Evolutionary conservation across 2,888 invertebrate species (phyloP), one percentile per base, ranked within the genome.

Genomic region (Drosophila falleni): DNA sequence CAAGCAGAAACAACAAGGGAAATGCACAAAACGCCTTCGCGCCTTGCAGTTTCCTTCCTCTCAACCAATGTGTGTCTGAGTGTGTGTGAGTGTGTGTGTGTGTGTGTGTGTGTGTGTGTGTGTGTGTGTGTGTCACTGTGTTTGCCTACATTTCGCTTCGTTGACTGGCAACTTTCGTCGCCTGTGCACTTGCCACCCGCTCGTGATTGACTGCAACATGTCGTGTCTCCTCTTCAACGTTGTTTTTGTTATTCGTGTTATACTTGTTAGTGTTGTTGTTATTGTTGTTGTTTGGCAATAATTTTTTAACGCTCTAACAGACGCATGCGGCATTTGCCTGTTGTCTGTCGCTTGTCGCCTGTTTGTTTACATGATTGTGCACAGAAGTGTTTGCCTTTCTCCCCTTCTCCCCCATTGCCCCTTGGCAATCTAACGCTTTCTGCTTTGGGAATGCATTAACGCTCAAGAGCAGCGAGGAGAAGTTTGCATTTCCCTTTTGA

Each of bases 1-100:
- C 81, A 73, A 81, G 89, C 89, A 89, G 89, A 89, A 85, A 89
- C 84, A 87, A 89, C 87, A 89, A 84, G 89, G 89, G 84, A 89
- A 89, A 89, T 85, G 84, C 81, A 78, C 71, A 80, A 83, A 89
- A 79, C 74, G 74, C 74, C 77, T 78, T 77, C 78, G 77, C 77
- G 78, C 73, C 80, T 72, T 54, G 67, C 70, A 69, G 63, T 71
- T 77, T 69, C 68, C 81, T 71, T 68, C 54, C 72, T 66, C 61
- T 26, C 41, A 49, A 23, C 53, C 61, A 50, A 23, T 23, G 23
- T 23, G 23, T 23, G 23, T 23, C 2, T 23, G 23, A 2, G 23
- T 23, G 16, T 49, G 51, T 50, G 16, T 47, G 44, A 31, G 41
- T 41, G 37, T 19, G 13, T 26, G 16, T 49, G 23, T 29, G n/a